A percentile compares a stretch with the other conserved stretches of the same genome.
Evolutionary conservation across 2,797 vertebrate species (phyloP).

Genomic region (Acrossocheilus fasciatus): DNA sequence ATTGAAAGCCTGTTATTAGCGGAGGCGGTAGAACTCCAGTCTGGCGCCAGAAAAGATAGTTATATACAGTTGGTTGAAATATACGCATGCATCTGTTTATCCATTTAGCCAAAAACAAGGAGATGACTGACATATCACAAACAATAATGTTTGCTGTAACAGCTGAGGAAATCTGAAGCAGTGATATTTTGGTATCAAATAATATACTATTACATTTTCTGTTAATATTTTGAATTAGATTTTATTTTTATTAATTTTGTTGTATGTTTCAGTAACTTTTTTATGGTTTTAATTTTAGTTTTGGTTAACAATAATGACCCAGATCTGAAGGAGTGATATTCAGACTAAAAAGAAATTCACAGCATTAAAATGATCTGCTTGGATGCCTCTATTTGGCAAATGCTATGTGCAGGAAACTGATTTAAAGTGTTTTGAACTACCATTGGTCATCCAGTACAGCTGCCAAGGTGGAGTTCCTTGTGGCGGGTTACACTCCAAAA

Average conservation of each 20-base stretch:
- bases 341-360: neutral
- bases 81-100: neutral
- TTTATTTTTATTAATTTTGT: neutral
- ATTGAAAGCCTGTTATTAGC: constrained; percentile 24
- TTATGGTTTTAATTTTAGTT: neutral
- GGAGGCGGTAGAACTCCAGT: neutral
- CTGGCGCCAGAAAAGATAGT: constrained; percentile 25
- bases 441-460: constrained; percentile 95
- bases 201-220: neutral
- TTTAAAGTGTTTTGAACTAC: constrained; percentile 68
- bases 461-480: constrained; percentile 84
- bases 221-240: neutral
- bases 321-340: neutral
- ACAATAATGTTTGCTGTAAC: neutral
- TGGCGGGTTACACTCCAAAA: constrained; percentile 90
- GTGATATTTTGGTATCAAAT: neutral
- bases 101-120: neutral
- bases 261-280: neutral
- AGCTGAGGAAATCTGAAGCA: neutral
- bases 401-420: neutral
- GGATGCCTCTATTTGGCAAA: neutral
- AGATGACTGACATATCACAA: constrained; percentile 6
- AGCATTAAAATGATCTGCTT: neutral
- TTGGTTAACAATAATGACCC: neutral
- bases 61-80: constrained; percentile 1